Conservation (phyloP, 2,797 vertebrate species). For the Perodicticus potto region DNA sequence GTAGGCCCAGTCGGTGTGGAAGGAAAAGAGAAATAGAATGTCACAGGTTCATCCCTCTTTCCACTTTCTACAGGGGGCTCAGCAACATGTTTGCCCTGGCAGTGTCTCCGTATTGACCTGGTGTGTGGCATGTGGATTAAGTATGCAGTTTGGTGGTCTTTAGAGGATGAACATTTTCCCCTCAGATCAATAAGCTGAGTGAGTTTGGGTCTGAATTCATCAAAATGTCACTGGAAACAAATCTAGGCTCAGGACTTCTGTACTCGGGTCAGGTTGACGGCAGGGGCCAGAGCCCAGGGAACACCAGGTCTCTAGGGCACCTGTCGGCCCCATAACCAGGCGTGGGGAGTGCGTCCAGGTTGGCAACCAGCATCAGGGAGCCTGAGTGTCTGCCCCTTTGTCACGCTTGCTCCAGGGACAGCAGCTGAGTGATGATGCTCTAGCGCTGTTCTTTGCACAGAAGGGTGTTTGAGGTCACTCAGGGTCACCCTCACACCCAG, state of each 20-base stretch:
- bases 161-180: slow-evolving; percentile 76
- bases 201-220: slow-evolving; percentile 71
- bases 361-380: not conserved
- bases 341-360: not conserved
- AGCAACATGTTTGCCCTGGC: slow-evolving; percentile 24
- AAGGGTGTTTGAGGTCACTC: not conserved
- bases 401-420: not conserved
- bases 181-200: slow-evolving; percentile 74
- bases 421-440: not conserved
- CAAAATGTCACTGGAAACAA: slow-evolving; percentile 70
- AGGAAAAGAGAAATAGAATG: slow-evolving; percentile 30
- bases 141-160: slow-evolving; percentile 66
- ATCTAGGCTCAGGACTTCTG: slow-evolving; percentile 47
- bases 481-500: not conserved
- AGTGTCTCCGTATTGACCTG: not conserved
- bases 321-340: not conserved
- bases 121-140: slow-evolving; percentile 56
- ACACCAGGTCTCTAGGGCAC: not conserved
- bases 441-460: not conserved
- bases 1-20: not conserved
- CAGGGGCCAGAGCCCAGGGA: not conserved
- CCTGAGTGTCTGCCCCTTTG: no score
- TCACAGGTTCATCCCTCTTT: not conserved
- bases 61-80: slow-evolving; percentile 7
- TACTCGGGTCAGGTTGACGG: not conserved